Conservation (phyloP, 2,113 vertebrate genomes). For the Colaptes auratus region DNA sequence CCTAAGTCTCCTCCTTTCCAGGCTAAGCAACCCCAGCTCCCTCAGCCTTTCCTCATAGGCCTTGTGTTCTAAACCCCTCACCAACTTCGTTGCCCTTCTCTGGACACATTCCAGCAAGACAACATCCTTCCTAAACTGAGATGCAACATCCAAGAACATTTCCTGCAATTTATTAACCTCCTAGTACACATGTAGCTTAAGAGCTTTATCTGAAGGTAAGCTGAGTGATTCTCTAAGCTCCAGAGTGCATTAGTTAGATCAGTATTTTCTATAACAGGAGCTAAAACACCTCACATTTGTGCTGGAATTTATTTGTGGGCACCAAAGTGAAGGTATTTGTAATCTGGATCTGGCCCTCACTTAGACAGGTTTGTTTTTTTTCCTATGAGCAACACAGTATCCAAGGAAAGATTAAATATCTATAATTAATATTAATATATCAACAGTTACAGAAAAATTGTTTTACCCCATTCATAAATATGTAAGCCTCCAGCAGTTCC, state of each 20-base stretch:
- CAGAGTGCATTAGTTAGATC: neutral
- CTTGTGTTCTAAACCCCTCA: too few species aligned
- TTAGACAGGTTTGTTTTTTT: neutral
- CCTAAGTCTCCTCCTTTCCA: too few species aligned
- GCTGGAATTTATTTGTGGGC: neutral
- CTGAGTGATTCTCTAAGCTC: neutral
- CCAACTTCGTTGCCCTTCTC: too few species aligned
- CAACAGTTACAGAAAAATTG: neutral
- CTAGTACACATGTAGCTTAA: neutral
- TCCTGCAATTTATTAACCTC: neutral
- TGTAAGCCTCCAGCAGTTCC: neutral
- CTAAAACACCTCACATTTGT: neutral
- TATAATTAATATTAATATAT: neutral
- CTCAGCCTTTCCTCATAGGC: too few species aligned
- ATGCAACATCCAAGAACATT: neutral
- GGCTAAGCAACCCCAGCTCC: too few species aligned
- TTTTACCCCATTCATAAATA: conserved; percentile 7
- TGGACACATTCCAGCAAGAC: too few species aligned
- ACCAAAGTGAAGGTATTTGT: neutral
- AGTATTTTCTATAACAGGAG: neutral
- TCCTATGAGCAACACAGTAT: neutral
- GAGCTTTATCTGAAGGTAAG: neutral
- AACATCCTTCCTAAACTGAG: too few species aligned
- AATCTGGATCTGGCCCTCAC: neutral
- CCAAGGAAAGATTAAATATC: neutral